These are phyloP conservation scores for Streblospio benedicti DNA, from an alignment of 1,140 invertebrate species.

Conservation along the genomic window DNA sequence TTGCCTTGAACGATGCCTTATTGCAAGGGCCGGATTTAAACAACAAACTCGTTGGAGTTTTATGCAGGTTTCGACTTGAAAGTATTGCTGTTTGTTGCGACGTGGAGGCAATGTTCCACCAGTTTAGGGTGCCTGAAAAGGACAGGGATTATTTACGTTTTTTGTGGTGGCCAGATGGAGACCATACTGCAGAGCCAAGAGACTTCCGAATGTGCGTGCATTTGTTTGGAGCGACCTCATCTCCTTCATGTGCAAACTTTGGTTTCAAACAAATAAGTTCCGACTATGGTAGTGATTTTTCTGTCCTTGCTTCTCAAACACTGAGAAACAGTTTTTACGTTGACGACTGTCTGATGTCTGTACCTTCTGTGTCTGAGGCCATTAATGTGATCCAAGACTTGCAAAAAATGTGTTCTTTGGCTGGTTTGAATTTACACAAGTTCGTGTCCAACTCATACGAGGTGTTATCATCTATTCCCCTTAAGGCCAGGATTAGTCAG, in stretches of 20 bases:
- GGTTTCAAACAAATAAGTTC: neutral
- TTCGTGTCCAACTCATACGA: neutral
- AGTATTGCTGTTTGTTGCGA: neutral
- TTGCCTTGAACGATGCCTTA: neutral
- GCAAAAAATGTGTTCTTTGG: neutral
- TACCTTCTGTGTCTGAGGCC: neutral
- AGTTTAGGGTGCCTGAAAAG: too few relatives aligned
- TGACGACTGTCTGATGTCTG: neutral
- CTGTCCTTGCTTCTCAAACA: neutral
- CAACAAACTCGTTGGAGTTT: neutral
- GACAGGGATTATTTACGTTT: too few relatives aligned
- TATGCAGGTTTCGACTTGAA: neutral
- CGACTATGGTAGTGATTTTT: neutral
- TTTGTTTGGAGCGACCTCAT: neutral
- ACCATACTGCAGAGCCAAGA: neutral
- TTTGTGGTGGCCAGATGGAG: neutral
- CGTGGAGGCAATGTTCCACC: neutral
- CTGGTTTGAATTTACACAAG: neutral
- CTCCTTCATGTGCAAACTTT: neutral
- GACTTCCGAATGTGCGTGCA: neutral
- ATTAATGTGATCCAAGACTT: neutral
- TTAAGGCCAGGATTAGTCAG: neutral
- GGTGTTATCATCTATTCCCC: neutral
- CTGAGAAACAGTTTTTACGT: neutral
- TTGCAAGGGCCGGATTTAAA: neutral